Evolutionary conservation across 2,888 invertebrate genomes (phyloP).

Genomic region (Phanerotoma sp.): DNA sequence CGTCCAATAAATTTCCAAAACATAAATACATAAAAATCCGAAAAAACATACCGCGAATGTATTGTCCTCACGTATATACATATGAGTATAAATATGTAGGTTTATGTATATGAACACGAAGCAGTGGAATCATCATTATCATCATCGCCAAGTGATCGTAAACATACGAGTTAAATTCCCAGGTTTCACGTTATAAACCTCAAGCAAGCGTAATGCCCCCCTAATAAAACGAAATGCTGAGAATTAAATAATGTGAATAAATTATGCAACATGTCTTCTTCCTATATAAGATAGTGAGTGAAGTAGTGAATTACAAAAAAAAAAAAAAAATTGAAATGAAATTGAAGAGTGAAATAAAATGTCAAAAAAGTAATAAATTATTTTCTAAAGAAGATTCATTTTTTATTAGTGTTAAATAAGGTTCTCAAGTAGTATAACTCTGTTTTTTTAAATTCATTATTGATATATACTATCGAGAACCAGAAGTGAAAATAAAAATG

Average conservation of each 20-base stretch:
- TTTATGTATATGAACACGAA: neutral
- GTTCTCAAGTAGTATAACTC: no score
- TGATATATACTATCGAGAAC: no score
- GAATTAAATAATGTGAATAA: slow-evolving; percentile 12
- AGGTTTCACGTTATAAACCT: slow-evolving; percentile 11
- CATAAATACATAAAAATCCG: neutral
- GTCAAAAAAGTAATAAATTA: no score
- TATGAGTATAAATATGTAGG: no score
- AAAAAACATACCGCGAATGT: neutral
- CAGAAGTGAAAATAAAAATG: no score
- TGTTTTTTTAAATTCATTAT: no score
- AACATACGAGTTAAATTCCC: slow-evolving; percentile 13
- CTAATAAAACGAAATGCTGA: slow-evolving; percentile 4
- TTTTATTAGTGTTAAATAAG: no score
- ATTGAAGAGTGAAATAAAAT: no score
- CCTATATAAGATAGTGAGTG: neutral
- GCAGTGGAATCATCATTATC: neutral
- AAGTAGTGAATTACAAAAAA: no score
- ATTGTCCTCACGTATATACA: no score
- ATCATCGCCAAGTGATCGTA: slow-evolving; percentile 4
- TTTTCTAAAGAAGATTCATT: no score
- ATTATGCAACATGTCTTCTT: slow-evolving; percentile 7
- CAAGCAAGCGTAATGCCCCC: slow-evolving; percentile 14
- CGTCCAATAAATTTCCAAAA: slow-evolving; percentile 7
- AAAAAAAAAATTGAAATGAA: no score